Conservation (phyloP, 2,888 invertebrate genomes). For the Ochropleura leucogaster region DNA sequence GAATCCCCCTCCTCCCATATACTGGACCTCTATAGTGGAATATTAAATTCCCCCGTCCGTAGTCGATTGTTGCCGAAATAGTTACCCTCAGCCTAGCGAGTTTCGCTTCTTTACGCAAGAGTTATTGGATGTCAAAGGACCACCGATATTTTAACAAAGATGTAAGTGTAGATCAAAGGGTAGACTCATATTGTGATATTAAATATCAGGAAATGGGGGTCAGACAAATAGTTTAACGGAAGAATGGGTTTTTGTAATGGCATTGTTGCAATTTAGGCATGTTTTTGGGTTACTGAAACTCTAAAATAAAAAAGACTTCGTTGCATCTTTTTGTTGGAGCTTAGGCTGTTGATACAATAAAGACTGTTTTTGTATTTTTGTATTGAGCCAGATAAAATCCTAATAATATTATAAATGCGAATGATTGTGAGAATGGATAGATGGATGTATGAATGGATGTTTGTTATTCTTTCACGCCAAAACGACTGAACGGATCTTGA, state of each 20-base stretch:
- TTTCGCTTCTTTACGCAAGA: conserved; percentile 23
- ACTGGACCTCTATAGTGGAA: conserved; percentile 45
- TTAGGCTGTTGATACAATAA: not conserved
- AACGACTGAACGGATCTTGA: too few species aligned
- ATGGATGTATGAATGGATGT: too few species aligned
- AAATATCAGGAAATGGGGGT: conserved; percentile 30
- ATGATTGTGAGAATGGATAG: too few species aligned
- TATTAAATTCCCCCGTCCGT: conserved; percentile 57
- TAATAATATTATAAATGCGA: too few species aligned
- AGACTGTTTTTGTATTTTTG: too few species aligned
- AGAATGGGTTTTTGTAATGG: conserved; percentile 27
- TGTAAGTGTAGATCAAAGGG: conserved; percentile 45
- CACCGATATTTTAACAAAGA: conserved; percentile 46
- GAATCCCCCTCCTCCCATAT: conserved; percentile 16
- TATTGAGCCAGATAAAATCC: too few species aligned
- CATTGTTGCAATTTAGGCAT: not conserved
- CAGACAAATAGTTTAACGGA: conserved; percentile 26
- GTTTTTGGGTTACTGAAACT: not conserved
- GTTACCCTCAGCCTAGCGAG: conserved; percentile 36
- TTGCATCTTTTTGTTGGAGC: not conserved
- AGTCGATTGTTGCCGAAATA: conserved; percentile 56
- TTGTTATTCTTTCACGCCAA: too few species aligned
- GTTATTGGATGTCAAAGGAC: conserved; percentile 58
- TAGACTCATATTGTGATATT: conserved; percentile 36
- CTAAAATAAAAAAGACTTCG: not conserved